Evolutionary conservation across 2,888 invertebrate species (phyloP).

Genomic region (Morpho deidamia): DNA sequence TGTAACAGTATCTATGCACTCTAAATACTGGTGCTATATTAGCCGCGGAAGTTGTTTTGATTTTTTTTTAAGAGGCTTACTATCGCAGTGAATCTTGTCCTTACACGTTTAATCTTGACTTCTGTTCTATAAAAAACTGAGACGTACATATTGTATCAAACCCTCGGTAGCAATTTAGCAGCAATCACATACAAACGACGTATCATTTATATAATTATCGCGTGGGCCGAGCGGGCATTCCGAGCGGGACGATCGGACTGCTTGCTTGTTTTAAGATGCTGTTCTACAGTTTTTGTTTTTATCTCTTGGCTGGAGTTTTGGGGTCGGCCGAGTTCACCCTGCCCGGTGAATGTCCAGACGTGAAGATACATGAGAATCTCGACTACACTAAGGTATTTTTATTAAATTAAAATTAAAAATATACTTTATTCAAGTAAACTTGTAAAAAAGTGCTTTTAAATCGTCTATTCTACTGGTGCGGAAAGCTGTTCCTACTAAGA

Average conservation of each 20-base stretch:
- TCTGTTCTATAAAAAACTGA: slow-evolving; percentile 10
- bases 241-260: slow-evolving; percentile 31
- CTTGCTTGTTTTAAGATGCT: slow-evolving; percentile 42
- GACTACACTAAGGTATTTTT: slow-evolving; percentile 56
- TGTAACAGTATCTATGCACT: no score
- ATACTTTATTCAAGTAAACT: no score
- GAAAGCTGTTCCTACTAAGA: no score
- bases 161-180: slow-evolving; percentile 31
- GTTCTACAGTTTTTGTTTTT: slow-evolving; percentile 36
- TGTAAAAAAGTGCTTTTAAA: no score
- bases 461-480: no score
- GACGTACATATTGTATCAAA: slow-evolving; percentile 17
- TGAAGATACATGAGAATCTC: slow-evolving; percentile 59
- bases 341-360: slow-evolving; percentile 56
- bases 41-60: no score
- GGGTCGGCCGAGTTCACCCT: slow-evolving; percentile 51
- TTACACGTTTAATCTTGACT: no score
- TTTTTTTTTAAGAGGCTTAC: no score
- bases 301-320: slow-evolving; percentile 24
- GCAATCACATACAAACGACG: slow-evolving; percentile 32
- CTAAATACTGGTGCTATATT: no score
- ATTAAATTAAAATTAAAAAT: no score
- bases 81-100: no score
- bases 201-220: slow-evolving; percentile 62
- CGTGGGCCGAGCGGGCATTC: slow-evolving; percentile 51